phyloP scores from a whole-genome alignment of 1,140 invertebrate species.

The Chymomyza costata region DNA sequence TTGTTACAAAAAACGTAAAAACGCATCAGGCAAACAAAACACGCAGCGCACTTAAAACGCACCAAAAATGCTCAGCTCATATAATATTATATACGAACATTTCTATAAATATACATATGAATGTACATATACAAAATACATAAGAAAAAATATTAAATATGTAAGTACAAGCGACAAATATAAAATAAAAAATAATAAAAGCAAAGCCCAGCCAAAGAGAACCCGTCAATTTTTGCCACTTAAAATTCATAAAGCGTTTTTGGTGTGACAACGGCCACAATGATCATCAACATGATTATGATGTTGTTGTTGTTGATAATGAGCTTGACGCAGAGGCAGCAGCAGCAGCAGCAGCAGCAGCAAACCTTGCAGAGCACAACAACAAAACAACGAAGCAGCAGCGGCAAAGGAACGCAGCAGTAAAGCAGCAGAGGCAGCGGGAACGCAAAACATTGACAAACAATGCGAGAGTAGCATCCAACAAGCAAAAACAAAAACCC shows the following conservation, averaged over 20 bases:
- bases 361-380: too few relatives aligned
- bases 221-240: constrained; percentile 66
- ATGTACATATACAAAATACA: constrained; percentile 9
- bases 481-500: too few relatives aligned
- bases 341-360: not conserved
- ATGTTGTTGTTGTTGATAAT: too few relatives aligned
- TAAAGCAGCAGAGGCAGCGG: not conserved
- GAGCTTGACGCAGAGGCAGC: not conserved
- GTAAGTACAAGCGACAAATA: constrained; percentile 35
- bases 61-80: constrained; percentile 55
- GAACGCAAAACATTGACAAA: too few relatives aligned
- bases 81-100: constrained; percentile 25
- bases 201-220: constrained; percentile 44
- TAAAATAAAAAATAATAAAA: constrained; percentile 67
- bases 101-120: constrained; percentile 37
- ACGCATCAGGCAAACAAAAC: constrained; percentile 60
- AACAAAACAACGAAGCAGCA: too few relatives aligned
- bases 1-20: constrained; percentile 55
- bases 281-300: not conserved
- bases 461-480: too few relatives aligned
- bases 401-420: not conserved
- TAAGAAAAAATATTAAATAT: constrained; percentile 60
- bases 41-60: constrained; percentile 61
- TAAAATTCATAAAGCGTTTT: constrained; percentile 67
- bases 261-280: constrained; percentile 11